Percentiles rank a stretch among this genome's conserved stretches.
Conservation (phyloP, 2,113 vertebrate species). For the Tragelaphus scriptus region DNA sequence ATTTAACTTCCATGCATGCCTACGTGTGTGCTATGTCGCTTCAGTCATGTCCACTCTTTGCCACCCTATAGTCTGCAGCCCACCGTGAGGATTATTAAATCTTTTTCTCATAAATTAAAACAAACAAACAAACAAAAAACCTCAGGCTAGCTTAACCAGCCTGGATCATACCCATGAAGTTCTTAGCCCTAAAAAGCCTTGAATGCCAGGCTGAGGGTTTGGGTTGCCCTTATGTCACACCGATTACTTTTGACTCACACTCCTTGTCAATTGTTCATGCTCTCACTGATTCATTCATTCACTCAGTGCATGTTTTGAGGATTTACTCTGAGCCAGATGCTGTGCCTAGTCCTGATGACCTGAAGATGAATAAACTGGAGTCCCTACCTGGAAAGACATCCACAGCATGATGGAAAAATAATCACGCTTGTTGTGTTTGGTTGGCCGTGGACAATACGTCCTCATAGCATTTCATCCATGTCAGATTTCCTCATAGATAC, state of each 20-base stretch:
- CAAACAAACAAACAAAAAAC: neutral
- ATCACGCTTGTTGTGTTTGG: neutral
- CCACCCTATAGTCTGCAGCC: neutral
- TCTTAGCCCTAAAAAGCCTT: neutral
- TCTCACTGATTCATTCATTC: neutral
- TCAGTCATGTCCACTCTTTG: neutral
- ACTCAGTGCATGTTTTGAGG: neutral
- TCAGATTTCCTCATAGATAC: neutral
- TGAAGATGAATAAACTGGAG: neutral
- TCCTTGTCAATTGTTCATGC: neutral
- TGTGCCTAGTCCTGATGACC: neutral
- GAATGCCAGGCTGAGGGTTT: neutral
- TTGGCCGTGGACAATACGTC: neutral
- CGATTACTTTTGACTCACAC: neutral
- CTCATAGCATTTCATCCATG: neutral
- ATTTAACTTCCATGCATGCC: neutral
- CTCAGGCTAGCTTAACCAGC: neutral
- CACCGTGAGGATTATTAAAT: neutral
- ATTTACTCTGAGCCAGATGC: neutral
- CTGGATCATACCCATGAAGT: too few relatives aligned
- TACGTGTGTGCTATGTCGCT: accelerated
- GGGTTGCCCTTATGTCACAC: neutral
- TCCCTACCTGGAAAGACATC: neutral
- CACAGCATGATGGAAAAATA: neutral
- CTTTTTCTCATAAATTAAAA: neutral